Base-by-base conservation (phyloP, 2,113 vertebrate genomes). In the Notarius lentiginosus region DNA sequence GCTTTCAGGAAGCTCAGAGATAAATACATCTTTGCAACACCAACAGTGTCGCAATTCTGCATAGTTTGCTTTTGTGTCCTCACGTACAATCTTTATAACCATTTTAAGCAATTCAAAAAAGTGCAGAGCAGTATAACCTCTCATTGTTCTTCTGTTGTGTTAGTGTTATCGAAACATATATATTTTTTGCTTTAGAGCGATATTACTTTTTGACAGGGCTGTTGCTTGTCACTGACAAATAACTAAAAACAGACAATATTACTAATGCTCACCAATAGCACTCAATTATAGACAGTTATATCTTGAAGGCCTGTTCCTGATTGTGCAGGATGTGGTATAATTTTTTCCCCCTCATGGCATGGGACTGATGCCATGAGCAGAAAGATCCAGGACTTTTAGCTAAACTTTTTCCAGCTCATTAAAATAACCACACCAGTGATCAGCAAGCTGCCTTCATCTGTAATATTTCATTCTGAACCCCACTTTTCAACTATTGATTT, bases 1-100 rank as follows among this genome's bases (percentile, higher is more conserved):
- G 91, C 87, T 92, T 88, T 84, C 17, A 24, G 75, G 72, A 83
- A 58, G 65, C 84, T 51, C 81, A 85, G 79, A 85, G 82, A 89
- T 90, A 92, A 84, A 93, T 91, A 66, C 88, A 90, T 89, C 76
- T 68, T 79, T 81, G 90, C 86, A 70, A 90, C 87, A 84, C 88
- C 89, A 85, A 76, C 60, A 82, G 90, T 77, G 82, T 63, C 20
- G 47, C 70, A 83, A 22, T 34, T 51, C 83, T 90, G 12, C 53
- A 88, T 85, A 17, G 82, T 1, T 20, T 73, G 77, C 20, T 2
- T 68, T 79, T 27, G 49, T 84, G 49, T 10, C 56, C 11, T 30
- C 83, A 86, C 8, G 65, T 72, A 30, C 83, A 84, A 72, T 65
- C 65, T 84, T 56, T 53, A 30, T 56, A 61, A 81, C 53, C 51